Percentiles rank a stretch among this genome's conserved stretches.
phyloP scores from a whole-genome alignment of 2,797 vertebrate species.

The Thripadectes ignobilis region DNA sequence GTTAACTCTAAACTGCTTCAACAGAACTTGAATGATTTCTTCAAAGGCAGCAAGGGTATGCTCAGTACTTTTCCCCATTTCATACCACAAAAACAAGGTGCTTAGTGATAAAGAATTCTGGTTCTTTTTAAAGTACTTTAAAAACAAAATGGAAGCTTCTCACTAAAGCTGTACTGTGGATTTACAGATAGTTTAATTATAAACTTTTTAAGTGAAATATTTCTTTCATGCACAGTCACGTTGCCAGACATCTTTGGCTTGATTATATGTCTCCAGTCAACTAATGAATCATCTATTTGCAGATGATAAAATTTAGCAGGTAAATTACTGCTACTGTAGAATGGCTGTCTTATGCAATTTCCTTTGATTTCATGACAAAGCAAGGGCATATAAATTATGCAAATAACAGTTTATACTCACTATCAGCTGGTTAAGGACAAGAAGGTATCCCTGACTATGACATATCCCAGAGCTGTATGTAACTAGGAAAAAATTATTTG shows the following conservation, averaged over 20 bases:
- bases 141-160: neutral
- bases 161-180: neutral
- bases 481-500: neutral
- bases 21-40: neutral
- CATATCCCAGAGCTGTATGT: neutral
- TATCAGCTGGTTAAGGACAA: neutral
- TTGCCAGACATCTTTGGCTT: neutral
- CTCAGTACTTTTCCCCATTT: neutral
- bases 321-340: neutral
- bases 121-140: neutral
- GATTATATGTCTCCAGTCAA: neutral
- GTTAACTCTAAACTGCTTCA: neutral
- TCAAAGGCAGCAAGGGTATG: neutral
- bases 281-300: neutral
- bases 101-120: neutral
- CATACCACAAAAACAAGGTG: neutral
- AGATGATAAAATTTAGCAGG: neutral
- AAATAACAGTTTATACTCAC: neutral
- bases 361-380: neutral
- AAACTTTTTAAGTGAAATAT: neutral
- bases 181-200: neutral
- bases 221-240: neutral
- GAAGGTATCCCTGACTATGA: neutral
- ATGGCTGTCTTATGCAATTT: neutral
- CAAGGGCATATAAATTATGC: neutral